phyloP scores from a whole-genome alignment of 2,888 invertebrate genomes.

The Hecatera dysodea region DNA sequence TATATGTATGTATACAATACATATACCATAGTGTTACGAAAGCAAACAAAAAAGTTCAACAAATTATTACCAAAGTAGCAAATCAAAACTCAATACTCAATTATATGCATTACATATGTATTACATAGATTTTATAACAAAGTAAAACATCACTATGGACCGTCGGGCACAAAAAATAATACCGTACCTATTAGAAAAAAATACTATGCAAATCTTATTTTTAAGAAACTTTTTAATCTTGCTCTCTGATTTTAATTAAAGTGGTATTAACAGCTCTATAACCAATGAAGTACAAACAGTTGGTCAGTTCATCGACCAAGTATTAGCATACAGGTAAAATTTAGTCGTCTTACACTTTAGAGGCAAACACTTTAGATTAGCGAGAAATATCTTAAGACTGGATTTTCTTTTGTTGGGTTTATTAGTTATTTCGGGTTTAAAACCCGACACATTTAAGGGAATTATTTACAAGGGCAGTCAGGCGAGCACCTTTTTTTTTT shows the following conservation, averaged over 20 bases:
- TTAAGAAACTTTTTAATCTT: no score
- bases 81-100: no score
- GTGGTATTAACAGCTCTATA: constrained; percentile 72
- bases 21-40: no score
- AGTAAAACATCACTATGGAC: no score
- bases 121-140: no score
- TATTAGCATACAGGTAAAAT: constrained; percentile 83
- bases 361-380: constrained; percentile 44
- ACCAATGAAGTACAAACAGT: constrained; percentile 71
- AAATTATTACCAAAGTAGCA: no score
- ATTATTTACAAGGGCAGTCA: background rate
- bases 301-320: constrained; percentile 76
- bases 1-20: no score
- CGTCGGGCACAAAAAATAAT: no score
- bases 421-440: constrained; percentile 11
- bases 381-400: constrained; percentile 32
- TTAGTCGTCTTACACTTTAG: constrained; percentile 66
- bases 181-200: no score
- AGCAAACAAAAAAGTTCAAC: no score
- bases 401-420: constrained; percentile 30
- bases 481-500: background rate
- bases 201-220: no score
- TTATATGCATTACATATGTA: no score
- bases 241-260: background rate
- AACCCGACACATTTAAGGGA: constrained; percentile 3